A percentile compares a stretch with the other conserved stretches of the same genome.
These are phyloP conservation scores for Trachymyrmex septentrionalis DNA, from an alignment of 1,140 invertebrate genomes.

Conservation along the genomic window DNA sequence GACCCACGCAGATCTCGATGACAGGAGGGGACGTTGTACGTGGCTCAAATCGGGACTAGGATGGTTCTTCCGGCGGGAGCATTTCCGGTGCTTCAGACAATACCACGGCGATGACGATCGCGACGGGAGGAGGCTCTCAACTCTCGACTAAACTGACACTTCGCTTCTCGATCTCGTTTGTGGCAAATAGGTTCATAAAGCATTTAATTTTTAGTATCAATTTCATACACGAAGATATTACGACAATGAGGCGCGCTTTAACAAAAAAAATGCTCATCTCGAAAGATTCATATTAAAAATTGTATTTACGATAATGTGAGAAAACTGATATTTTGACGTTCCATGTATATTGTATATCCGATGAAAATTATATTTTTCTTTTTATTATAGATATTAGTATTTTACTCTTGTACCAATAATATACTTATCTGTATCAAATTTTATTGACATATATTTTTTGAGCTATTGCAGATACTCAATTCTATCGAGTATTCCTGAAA, in stretches of 20 bases:
- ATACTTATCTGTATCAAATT: too few relatives aligned
- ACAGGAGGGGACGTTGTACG: constrained; percentile 49
- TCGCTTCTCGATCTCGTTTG: not conserved
- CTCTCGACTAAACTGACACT: not conserved
- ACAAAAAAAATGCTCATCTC: not conserved
- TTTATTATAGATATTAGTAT: not conserved
- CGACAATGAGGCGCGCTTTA: not conserved
- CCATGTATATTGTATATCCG: not conserved
- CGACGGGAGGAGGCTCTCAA: constrained; percentile 32
- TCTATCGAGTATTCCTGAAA: too few relatives aligned
- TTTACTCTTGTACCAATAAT: too few relatives aligned
- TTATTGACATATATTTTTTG: too few relatives aligned
- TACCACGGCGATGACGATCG: constrained; percentile 67
- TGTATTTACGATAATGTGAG: not conserved
- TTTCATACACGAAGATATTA: not conserved
- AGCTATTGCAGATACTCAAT: too few relatives aligned
- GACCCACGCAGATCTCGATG: constrained; percentile 29
- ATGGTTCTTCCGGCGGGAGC: constrained; percentile 81
- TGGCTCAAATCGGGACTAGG: constrained; percentile 62
- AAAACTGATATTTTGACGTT: not conserved
- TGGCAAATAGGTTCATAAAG: not conserved
- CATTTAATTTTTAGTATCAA: constrained; percentile 12
- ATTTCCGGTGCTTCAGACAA: constrained; percentile 81
- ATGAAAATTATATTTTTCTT: not conserved
- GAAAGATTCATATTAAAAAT: not conserved